phyloP scores from a whole-genome alignment of 2,888 invertebrate genomes.

The Sarcophaga caerulescens region DNA sequence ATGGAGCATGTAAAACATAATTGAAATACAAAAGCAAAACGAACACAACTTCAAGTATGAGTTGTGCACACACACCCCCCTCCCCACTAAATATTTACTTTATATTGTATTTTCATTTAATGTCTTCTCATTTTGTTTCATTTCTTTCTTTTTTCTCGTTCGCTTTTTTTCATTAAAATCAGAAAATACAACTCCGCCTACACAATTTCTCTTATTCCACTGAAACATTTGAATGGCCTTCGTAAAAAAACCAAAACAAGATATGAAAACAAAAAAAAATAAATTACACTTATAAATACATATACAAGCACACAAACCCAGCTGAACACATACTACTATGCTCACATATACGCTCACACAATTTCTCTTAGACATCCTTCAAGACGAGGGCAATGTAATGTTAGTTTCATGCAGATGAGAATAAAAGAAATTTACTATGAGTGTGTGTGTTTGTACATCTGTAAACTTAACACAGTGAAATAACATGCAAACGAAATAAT shows the following conservation, averaged over 20 bases:
- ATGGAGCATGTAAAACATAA: conserved; percentile 48
- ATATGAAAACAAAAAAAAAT: too few species aligned
- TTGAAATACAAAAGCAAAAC: not conserved
- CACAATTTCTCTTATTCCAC: not conserved
- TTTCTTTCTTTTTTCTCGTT: not conserved
- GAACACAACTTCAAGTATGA: not conserved
- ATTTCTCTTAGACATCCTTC: conserved; percentile 9
- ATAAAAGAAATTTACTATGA: not conserved
- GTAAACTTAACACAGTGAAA: conserved; percentile 16
- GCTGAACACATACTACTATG: not conserved
- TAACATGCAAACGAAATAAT: conserved; percentile 48
- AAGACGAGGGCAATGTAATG: not conserved
- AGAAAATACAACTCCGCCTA: conserved; percentile 33
- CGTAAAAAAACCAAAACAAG: not conserved
- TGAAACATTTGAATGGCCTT: conserved; percentile 4
- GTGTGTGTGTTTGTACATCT: not conserved
- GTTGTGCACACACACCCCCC: too few species aligned
- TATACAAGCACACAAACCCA: too few species aligned
- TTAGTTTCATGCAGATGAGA: not conserved
- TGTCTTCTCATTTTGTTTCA: not conserved
- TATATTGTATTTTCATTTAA: not conserved
- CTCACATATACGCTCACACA: not conserved
- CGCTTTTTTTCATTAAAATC: not conserved
- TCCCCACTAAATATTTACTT: not conserved
- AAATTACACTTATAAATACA: too few species aligned